These are phyloP conservation scores for Ostrea edulis DNA, from an alignment of 1,140 invertebrate species.

Conservation along the genomic window DNA sequence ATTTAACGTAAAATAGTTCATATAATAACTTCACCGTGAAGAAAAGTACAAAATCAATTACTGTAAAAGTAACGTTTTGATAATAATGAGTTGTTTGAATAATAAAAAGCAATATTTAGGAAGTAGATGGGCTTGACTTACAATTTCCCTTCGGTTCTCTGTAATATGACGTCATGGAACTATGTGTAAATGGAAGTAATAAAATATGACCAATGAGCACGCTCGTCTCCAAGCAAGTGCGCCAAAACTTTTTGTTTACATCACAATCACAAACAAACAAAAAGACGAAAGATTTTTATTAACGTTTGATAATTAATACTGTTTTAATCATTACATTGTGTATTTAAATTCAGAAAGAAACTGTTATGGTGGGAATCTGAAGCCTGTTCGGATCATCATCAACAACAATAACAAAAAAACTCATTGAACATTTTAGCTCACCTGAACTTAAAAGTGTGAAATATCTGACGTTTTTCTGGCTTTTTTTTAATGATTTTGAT, in stretches of 20 bases:
- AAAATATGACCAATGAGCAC: constrained; percentile 39
- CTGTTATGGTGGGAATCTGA: too few species aligned
- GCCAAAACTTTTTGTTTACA: constrained; percentile 39
- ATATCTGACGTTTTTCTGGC: too few species aligned
- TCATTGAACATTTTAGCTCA: too few species aligned
- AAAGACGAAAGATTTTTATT: not conserved
- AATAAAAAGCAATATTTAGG: not conserved
- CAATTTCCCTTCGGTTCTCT: constrained; percentile 25
- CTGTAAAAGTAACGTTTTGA: not conserved
- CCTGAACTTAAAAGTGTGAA: too few species aligned
- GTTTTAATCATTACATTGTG: too few species aligned
- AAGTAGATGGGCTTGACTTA: not conserved
- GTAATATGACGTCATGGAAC: not conserved
- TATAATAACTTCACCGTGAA: not conserved
- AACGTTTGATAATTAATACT: too few species aligned
- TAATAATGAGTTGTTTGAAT: too few species aligned
- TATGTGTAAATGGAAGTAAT: constrained; percentile 18
- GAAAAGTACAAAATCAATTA: not conserved
- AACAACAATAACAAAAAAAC: too few species aligned
- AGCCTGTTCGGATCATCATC: too few species aligned
- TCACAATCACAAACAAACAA: constrained; percentile 15
- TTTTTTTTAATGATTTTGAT: too few species aligned
- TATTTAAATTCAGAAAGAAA: too few species aligned
- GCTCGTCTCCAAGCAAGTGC: constrained; percentile 35
- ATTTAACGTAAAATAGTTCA: not conserved